A percentile compares a stretch with the other conserved stretches of the same genome.
phyloP scores from a whole-genome alignment of 2,113 vertebrate genomes.

The Suncus etruscus region DNA sequence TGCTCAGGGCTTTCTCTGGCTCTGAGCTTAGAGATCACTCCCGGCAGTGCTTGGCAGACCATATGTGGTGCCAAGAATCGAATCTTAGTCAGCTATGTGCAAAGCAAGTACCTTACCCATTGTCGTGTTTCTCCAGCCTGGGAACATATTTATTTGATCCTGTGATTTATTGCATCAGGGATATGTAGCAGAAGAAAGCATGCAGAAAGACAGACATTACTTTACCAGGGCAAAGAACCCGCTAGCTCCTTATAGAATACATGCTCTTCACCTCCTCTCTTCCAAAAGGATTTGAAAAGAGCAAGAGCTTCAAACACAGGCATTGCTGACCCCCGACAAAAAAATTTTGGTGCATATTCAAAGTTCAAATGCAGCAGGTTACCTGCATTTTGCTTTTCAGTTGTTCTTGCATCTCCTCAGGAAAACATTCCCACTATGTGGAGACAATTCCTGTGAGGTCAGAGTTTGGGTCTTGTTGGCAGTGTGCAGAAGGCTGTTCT shows the following conservation, averaged over 20 bases:
- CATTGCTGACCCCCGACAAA: neutral
- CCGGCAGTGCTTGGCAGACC: no score
- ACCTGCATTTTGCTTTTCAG: neutral
- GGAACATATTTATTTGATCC: neutral
- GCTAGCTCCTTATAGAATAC: neutral
- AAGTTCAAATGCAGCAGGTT: neutral
- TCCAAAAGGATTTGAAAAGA: neutral
- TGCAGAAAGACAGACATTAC: neutral
- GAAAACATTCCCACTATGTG: neutral
- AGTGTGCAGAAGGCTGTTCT: constrained; percentile 71
- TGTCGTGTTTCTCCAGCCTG: no score
- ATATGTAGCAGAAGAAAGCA: neutral
- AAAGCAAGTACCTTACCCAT: no score
- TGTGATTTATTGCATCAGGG: neutral
- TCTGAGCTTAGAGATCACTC: no score
- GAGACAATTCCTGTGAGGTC: neutral
- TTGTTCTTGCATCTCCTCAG: neutral
- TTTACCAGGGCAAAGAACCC: neutral
- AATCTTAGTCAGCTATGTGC: no score
- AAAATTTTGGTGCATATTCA: neutral
- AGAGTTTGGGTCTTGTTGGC: constrained; percentile 49
- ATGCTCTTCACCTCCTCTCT: neutral
- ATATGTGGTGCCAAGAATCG: no score
- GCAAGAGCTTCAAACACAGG: neutral
- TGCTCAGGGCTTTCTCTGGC: no score